phyloP scores from a whole-genome alignment of 2,888 invertebrate genomes.

The Podabrus alpinus region DNA sequence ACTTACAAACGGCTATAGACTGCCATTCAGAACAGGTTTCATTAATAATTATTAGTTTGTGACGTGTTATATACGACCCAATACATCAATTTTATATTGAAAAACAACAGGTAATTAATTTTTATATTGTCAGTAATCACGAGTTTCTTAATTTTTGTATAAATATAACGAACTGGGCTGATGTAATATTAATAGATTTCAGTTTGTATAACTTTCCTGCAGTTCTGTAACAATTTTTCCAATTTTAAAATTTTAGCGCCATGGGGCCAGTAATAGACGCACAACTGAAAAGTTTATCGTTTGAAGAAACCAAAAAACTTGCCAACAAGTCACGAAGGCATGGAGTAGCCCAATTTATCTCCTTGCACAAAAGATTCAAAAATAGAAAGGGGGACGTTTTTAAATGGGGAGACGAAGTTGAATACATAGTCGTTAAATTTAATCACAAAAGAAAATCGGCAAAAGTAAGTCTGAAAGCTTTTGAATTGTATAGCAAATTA shows the following conservation, averaged over 20 bases:
- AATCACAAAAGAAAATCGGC: constrained; percentile 83
- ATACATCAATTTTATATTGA: neutral
- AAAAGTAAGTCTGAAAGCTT: constrained; percentile 81
- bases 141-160: neutral
- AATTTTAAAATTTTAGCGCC: neutral
- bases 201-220: neutral
- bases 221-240: neutral
- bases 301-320: constrained; percentile 93
- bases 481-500: constrained; percentile 75
- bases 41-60: neutral
- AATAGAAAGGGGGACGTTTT: constrained; percentile 90
- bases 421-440: constrained; percentile 95
- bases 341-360: constrained; percentile 95
- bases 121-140: too few species aligned
- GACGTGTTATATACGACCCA: neutral
- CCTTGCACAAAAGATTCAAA: constrained; percentile 84
- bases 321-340: constrained; percentile 92
- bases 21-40: neutral
- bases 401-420: constrained; percentile 99
- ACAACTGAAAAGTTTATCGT: constrained; percentile 62
- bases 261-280: neutral
- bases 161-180: neutral
- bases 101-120: neutral
- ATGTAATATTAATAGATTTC: too few species aligned
- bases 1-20: neutral